Evolutionary conservation across 2,888 invertebrate species (phyloP), one percentile per base, ranked within the genome.

Genomic region (Heteropelma amictum): DNA sequence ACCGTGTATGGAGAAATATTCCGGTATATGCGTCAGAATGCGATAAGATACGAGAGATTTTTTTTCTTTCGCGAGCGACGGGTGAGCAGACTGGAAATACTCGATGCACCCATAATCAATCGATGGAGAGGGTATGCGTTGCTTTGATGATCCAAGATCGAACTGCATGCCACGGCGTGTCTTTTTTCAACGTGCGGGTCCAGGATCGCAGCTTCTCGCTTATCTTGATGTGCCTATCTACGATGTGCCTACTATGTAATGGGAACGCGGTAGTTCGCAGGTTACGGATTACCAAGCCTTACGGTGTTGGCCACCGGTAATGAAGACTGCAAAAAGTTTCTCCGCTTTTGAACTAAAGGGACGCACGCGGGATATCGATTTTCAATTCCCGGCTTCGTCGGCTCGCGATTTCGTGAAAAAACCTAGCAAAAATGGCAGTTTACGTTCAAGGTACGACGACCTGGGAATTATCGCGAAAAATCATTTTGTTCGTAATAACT

Each of bases 271-370:
- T 64, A 69, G 73, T 73, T 58, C 35, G 33, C 40, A 38, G 47
- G 40, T 68, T 33, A n/a, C 45, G 49, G 61, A 33, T 69, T 61
- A n/a, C 42, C 68, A 56, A 56, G 33, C 45, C 72, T 72, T 68
- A 58, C 73, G 63, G 56, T 69, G 33, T 33, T 38, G 51, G 33
- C 58, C 56, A 68, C 64, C 75, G 68, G 68, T 68, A 77, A 74
- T 77, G 71, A 75, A 68, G 47, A 63, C 30, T 35, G 77, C 64
- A 77, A 77, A 63, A 75, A 58, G 60, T 49, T 64, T 74, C 67
- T 45, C 35, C 12, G 51, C 56, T 60, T 21, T 63, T 38, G 70
- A 51, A 63, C 56, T 47, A 74, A 63, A 51, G 56, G 56, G 51
- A 74, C 47, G 49, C 33, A 33, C 53, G 26, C 30, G 21, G 61